These are phyloP conservation scores for Tyrannus savana DNA, from an alignment of 2,113 vertebrate genomes.

Conservation along the genomic window DNA sequence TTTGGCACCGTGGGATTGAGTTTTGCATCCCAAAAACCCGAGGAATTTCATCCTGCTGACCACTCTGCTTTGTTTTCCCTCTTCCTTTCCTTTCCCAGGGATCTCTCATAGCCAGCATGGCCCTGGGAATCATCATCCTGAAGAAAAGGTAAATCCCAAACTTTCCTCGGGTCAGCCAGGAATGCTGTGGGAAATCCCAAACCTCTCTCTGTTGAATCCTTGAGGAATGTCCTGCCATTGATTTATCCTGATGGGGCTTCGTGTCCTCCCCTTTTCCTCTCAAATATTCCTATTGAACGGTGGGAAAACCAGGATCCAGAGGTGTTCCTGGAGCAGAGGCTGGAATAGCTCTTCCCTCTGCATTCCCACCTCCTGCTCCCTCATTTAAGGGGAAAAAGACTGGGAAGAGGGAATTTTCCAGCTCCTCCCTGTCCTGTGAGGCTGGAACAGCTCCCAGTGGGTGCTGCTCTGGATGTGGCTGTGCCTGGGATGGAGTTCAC, in stretches of 20 bases:
- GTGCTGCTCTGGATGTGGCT: no score
- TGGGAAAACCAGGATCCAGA: neutral
- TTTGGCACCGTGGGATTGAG: neutral
- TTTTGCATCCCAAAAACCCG: neutral
- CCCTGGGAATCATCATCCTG: conserved; percentile 91
- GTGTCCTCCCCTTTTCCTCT: neutral
- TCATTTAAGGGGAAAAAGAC: neutral
- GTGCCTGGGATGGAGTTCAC: no score
- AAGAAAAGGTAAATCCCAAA: conserved; percentile 87
- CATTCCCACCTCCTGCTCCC: neutral
- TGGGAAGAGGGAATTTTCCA: no score
- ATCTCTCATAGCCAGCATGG: conserved; percentile 96
- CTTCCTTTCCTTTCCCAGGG: conserved; percentile 77
- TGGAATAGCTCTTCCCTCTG: neutral
- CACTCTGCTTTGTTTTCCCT: neutral
- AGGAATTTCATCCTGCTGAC: neutral
- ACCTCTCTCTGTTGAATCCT: accelerated
- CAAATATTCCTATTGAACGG: neutral
- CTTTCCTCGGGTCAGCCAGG: accelerated
- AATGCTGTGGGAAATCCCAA: conserved; percentile 69
- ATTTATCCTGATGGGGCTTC: neutral
- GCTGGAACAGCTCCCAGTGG: no score
- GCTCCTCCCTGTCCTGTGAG: no score
- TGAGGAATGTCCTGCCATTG: neutral
- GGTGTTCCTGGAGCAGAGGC: neutral